These are phyloP conservation scores for Steromphala cineraria DNA, from an alignment of 2,888 invertebrate genomes.

Conservation along the genomic window DNA sequence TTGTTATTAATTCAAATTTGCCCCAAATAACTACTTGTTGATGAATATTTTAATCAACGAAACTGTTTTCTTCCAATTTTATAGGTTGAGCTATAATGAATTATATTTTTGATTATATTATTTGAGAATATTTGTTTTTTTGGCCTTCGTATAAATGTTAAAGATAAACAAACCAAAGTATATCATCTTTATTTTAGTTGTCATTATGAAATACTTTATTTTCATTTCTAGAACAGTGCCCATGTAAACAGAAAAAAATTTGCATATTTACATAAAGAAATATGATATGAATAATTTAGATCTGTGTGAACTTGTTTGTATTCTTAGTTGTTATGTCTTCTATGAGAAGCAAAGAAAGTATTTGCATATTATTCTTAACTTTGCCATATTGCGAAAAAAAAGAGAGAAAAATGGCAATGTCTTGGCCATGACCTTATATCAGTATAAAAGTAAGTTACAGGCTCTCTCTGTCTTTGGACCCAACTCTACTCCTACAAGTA, in stretches of 20 bases:
- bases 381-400: not conserved
- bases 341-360: not conserved
- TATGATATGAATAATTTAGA: not conserved
- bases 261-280: not conserved
- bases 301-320: slow-evolving; percentile 16
- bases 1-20: not conserved
- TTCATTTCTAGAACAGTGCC: not conserved
- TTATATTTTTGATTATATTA: no score
- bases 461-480: no score
- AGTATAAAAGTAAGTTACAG: not conserved
- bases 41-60: no score
- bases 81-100: no score
- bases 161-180: no score
- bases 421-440: slow-evolving; percentile 4
- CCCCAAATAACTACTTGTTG: no score
- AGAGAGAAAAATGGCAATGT: not conserved
- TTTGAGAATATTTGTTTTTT: no score
- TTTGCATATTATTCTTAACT: not conserved
- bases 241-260: not conserved
- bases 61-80: no score
- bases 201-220: not conserved
- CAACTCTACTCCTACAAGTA: no score
- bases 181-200: no score
- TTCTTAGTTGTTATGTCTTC: not conserved
- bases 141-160: no score